Percentiles rank a stretch among this genome's conserved stretches.
These are phyloP conservation scores for Elysia crispata DNA, from an alignment of 2,888 invertebrate genomes.

Conservation along the genomic window DNA sequence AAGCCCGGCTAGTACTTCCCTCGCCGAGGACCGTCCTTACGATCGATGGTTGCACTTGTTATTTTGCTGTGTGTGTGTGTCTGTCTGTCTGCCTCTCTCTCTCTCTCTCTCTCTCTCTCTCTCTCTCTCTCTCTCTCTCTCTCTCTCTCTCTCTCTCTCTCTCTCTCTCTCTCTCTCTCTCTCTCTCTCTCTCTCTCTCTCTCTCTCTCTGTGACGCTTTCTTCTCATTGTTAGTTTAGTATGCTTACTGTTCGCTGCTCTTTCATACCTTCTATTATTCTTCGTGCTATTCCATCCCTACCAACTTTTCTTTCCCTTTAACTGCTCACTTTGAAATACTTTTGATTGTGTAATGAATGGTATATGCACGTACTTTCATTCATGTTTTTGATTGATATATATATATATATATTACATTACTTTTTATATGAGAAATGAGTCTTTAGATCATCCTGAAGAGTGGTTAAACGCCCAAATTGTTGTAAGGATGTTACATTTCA, in stretches of 20 bases:
- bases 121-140: background rate
- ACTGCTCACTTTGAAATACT: background rate
- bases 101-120: background rate
- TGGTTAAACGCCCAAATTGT: no score
- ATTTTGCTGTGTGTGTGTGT: background rate
- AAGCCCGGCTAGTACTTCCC: background rate
- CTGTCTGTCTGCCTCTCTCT: background rate
- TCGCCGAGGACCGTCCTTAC: no score
- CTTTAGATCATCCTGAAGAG: no score
- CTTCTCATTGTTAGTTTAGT: background rate
- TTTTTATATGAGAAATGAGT: no score
- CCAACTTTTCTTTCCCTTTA: background rate
- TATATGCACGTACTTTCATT: no score
- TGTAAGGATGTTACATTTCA: no score
- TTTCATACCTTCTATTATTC: background rate
- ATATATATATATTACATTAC: no score
- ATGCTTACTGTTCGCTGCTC: background rate
- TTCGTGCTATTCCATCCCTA: background rate
- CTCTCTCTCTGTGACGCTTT: background rate
- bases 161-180: constrained; percentile 5
- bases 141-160: no score
- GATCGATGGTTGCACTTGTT: background rate
- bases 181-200: background rate
- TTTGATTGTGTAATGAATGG: no score
- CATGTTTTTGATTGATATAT: no score